A percentile compares a stretch with the other conserved stretches of the same genome.
Conservation (phyloP, 2,113 vertebrate genomes). For the Salvelinus namaycush region DNA sequence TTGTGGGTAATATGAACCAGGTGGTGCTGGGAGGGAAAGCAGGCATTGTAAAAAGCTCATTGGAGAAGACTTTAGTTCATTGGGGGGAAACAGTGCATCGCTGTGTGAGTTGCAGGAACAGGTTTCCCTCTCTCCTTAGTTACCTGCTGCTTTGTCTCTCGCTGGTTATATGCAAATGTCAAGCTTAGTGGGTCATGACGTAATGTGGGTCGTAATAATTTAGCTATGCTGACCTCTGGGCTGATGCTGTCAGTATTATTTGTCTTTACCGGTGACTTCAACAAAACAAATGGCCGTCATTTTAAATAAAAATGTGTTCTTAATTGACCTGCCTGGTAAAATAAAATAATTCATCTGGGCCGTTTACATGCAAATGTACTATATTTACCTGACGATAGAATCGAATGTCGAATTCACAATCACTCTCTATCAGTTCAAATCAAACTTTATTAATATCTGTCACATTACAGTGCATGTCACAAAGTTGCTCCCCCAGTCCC, state of each 20-base stretch:
- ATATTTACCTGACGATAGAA: too few species aligned
- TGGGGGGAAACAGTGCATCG: conserved; percentile 15
- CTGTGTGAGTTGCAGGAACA: conserved; percentile 44
- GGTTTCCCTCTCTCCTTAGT: conserved; percentile 34
- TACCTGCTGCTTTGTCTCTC: conserved; percentile 42
- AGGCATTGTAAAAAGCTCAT: conserved; percentile 70
- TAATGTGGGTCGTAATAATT: not conserved
- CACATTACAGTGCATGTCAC: not conserved
- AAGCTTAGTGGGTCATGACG: not conserved
- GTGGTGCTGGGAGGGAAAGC: conserved; percentile 60
- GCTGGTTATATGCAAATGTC: not conserved
- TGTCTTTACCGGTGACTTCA: not conserved
- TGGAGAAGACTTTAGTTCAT: conserved; percentile 62
- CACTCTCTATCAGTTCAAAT: too few species aligned
- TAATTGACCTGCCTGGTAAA: too few species aligned
- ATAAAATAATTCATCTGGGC: too few species aligned
- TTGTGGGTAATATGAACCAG: conserved; percentile 68
- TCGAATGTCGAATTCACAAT: too few species aligned
- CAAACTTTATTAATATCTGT: too few species aligned
- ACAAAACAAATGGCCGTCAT: not conserved
- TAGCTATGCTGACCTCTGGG: not conserved
- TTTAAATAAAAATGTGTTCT: too few species aligned
- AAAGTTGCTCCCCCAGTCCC: not conserved
- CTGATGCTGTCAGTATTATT: not conserved
- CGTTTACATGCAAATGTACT: too few species aligned